phyloP scores from a whole-genome alignment of 2,888 invertebrate genomes.

The Oxyscelio sp. region DNA sequence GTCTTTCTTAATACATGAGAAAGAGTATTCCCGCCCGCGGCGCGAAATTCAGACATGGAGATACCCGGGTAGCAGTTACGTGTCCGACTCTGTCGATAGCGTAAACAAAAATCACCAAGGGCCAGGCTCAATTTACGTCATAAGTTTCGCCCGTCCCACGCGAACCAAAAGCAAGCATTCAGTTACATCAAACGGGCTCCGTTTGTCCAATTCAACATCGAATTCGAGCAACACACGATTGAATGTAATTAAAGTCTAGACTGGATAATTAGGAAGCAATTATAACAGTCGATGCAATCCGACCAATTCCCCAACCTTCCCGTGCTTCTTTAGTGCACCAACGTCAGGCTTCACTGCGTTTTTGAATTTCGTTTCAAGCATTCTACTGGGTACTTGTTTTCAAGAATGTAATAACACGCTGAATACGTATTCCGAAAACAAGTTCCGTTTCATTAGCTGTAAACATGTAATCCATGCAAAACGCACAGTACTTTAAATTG shows the following conservation, averaged over 20 bases:
- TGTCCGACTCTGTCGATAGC: slow-evolving; percentile 66
- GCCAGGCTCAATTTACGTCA: slow-evolving; percentile 37
- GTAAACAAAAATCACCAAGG: slow-evolving; percentile 57
- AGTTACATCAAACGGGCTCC: slow-evolving; percentile 6
- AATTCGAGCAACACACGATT: slow-evolving; percentile 20
- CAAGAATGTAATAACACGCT: slow-evolving; percentile 30
- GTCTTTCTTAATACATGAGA: slow-evolving; percentile 55
- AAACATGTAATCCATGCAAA: slow-evolving; percentile 40
- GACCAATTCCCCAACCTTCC: slow-evolving; percentile 13
- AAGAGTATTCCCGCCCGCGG: slow-evolving; percentile 65
- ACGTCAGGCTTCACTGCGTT: slow-evolving; percentile 28
- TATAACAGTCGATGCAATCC: slow-evolving; percentile 52
- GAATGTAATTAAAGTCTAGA: slow-evolving; percentile 71
- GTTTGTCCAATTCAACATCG: not conserved
- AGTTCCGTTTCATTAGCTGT: slow-evolving; percentile 12
- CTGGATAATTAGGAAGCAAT: slow-evolving; percentile 67
- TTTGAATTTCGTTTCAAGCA: slow-evolving; percentile 33
- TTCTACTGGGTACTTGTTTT: slow-evolving; percentile 24
- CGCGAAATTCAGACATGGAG: slow-evolving; percentile 56
- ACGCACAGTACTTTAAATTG: too few relatives aligned
- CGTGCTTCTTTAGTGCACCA: slow-evolving; percentile 45
- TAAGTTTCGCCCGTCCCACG: slow-evolving; percentile 20
- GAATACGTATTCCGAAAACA: slow-evolving; percentile 37
- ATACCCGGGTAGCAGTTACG: slow-evolving; percentile 72
- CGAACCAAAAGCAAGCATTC: slow-evolving; percentile 3